Base-by-base conservation (phyloP, 1,140 invertebrate species). In the Drosophila orena region DNA sequence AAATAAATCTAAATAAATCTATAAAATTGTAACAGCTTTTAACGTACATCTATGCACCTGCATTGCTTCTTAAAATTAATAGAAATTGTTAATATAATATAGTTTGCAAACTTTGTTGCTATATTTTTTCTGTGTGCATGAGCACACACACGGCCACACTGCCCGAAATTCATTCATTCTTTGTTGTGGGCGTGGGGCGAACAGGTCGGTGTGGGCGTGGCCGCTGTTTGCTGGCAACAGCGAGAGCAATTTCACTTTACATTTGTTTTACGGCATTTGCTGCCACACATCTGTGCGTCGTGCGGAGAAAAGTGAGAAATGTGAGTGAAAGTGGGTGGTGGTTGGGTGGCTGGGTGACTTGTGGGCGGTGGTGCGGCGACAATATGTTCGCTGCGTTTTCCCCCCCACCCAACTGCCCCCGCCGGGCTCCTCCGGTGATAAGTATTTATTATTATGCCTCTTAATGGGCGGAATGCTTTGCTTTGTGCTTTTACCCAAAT, bases 371-470 rank as follows among this genome's bases (percentile, higher is more conserved):
- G 27, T 77, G 70, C 60, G 68, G 77, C 79, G 64, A 77, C 73
- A 77, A 77, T 69, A 77, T 77, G 75, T 69, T 86, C 69, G 53
- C 42, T 65, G 68, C 46, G 47, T 5, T 62, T 76, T 58, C 40
- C 56, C 40, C 35, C 37, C 3, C 4, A 12, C 37, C 42, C 50
- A 10, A 42, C 15, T 20, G 34, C 52, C 17, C 42, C 59, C 58
- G 4, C 37, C 4, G 12, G 27, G 42, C 68, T 64, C 38, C 54
- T n/a, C 27, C 53, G 61, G 65, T 69, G 71, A 88, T 88, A 88
- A 88, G 83, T 89, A 88, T 89, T 88, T 89, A 88, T 88, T 83
- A 89, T 88, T 83, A 89, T 88, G 79, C 79, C 80, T 89, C 88
- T 89, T 84, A 89, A 89, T 80, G 79, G 76, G 52, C 47, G 58